Percentiles rank a stretch among this genome's conserved stretches.
phyloP scores from a whole-genome alignment of 2,888 invertebrate genomes.

The Trachelus stipa region DNA sequence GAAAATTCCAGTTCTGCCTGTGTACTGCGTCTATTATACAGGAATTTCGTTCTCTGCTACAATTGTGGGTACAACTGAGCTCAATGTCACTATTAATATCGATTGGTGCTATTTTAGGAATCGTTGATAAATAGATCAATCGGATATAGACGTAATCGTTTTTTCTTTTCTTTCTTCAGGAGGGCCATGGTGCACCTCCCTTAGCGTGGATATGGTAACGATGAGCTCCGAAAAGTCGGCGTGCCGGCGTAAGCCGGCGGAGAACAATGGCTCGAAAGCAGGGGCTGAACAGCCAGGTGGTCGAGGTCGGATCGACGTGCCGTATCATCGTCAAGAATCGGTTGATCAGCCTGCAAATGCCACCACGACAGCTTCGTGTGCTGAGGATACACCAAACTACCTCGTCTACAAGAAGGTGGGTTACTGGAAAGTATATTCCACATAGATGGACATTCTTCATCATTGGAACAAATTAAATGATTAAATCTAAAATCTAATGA shows the following conservation, averaged over 20 bases:
- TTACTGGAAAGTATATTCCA: neutral
- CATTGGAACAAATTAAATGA: neutral
- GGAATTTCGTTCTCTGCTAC: neutral
- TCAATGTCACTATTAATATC: neutral
- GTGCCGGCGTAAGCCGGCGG: constrained; percentile 71
- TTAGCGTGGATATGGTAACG: constrained; percentile 75
- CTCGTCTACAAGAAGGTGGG: constrained; percentile 88
- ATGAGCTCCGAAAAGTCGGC: constrained; percentile 76
- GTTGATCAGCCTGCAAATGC: constrained; percentile 35
- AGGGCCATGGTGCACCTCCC: constrained; percentile 70
- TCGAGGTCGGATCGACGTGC: constrained; percentile 37
- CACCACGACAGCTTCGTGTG: constrained; percentile 69
- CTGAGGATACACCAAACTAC: constrained; percentile 88
- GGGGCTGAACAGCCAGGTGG: constrained; percentile 41
- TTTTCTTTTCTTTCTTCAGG: constrained; percentile 47
- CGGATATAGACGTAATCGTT: neutral
- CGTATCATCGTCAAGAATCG: constrained; percentile 26
- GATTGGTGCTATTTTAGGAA: neutral
- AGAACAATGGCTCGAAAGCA: constrained; percentile 64
- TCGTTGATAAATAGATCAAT: neutral
- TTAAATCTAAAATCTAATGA: neutral
- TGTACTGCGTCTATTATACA: neutral
- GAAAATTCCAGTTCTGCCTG: neutral
- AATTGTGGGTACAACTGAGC: neutral
- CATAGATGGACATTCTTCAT: neutral